Base-by-base conservation (phyloP, 2,797 vertebrate species). In the Semaprochilodus insignis region DNA sequence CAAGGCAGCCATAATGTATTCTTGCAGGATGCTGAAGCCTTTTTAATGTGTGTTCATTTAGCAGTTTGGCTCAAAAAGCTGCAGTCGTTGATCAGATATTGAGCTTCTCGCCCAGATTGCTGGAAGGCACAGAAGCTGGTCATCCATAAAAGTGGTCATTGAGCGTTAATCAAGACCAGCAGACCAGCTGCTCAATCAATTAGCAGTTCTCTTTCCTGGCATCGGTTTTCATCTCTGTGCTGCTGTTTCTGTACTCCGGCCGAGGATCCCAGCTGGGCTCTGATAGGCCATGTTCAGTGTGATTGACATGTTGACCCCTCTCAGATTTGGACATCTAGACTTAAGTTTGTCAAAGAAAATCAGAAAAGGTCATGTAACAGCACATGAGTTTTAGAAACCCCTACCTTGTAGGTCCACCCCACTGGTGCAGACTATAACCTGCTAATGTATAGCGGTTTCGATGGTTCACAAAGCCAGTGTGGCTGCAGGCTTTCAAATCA, bases 161-260 rank as follows among this genome's bases (percentile, higher is more conserved):
- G 77, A 83, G 71, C 83, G 67, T 87, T 89, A 89, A 89, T 91
- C 85, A 87, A 91, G 91, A 88, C 88, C 89, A 83, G 69, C 91
- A 86, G 90, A 87, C 89, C 89, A 90, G 90, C 91, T 90, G 88
- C 89, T 89, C 89, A 85, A 86, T 90, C 80, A 69, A 85, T 91
- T 90, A 91, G 86, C 87, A 83, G 90, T 88, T 89, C 83, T 90
- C 86, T 84, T 87, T 87, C 87, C 84, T 87, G 81, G 82, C 77
- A 57, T 62, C 85, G 85, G 82, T 82, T 83, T 83, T 80, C 76
- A 19, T 51, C 76, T 83, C 34, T 65, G 66, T 54, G 74, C 74
- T 44, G 8, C 44, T 74, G 62, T 77, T 27, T 67, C 51, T 66
- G 5, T 74, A 14, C 34, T 78, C 23, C 66, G 60, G 36, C 27